A percentile compares a stretch with the other conserved stretches of the same genome.
Evolutionary conservation across 2,113 vertebrate species (phyloP).

Genomic region (Sceloporus tristichus): DNA sequence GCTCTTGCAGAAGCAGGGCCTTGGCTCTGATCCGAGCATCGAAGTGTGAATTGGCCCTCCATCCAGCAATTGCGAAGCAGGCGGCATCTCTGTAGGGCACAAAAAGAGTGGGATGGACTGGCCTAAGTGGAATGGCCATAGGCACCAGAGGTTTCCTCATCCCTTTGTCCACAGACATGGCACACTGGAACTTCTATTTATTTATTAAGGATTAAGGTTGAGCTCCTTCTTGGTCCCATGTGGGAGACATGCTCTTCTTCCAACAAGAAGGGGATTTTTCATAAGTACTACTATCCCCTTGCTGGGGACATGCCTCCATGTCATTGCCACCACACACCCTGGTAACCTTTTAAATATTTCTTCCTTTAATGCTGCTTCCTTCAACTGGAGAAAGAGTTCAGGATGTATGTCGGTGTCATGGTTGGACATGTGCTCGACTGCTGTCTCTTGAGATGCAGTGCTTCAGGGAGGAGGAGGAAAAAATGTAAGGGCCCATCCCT

Average conservation of each 20-base stretch:
- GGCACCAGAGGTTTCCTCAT: not conserved
- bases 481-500: not conserved
- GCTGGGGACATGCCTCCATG: not conserved
- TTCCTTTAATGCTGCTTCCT: not conserved
- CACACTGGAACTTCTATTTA: not conserved
- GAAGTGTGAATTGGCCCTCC: slow-evolving; percentile 78
- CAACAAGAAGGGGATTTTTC: not conserved
- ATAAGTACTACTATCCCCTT: not conserved
- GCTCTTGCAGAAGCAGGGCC: slow-evolving; percentile 85
- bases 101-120: not conserved
- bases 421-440: not conserved
- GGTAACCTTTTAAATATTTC: not conserved
- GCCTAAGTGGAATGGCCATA: not conserved
- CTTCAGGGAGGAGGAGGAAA: too few relatives aligned
- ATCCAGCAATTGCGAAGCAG: not conserved
- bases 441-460: not conserved
- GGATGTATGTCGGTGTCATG: too few relatives aligned
- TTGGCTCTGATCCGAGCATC: slow-evolving; percentile 86
- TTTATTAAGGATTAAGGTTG: not conserved
- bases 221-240: not conserved
- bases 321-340: not conserved
- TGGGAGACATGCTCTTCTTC: too few relatives aligned
- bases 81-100: not conserved
- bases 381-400: not conserved
- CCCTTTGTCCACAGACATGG: not conserved